Conservation (phyloP, 2,113 vertebrate genomes). For the Rallus limicola region DNA sequence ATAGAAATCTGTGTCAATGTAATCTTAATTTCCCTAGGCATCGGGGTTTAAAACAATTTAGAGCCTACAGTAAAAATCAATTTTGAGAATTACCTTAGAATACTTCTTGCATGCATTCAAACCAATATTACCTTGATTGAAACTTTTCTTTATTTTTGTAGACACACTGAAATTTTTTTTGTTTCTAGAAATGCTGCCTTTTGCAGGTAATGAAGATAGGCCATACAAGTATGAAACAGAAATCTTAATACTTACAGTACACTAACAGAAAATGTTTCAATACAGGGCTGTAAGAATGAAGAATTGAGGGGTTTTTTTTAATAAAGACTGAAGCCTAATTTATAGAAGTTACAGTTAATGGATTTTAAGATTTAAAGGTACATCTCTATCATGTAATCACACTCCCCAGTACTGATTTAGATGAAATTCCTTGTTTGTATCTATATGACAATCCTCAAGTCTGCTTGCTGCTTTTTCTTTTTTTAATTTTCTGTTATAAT, state of each 20-base stretch:
- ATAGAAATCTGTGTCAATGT: not conserved
- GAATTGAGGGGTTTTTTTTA: not conserved
- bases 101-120: not conserved
- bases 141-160: not conserved
- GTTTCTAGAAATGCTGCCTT: not conserved
- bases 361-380: not conserved
- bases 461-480: too few species aligned
- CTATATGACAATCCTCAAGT: not conserved
- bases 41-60: not conserved
- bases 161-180: not conserved
- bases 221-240: not conserved
- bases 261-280: not conserved
- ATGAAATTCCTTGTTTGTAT: not conserved
- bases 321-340: not conserved
- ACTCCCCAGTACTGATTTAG: not conserved
- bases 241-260: not conserved
- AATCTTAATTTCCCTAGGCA: constrained; percentile 23
- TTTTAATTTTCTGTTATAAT: not conserved
- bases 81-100: constrained; percentile 6
- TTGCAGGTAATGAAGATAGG: not conserved
- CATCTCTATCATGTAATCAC: not conserved
- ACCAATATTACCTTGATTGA: not conserved
- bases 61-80: not conserved
- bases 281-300: not conserved
- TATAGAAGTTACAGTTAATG: not conserved